phyloP scores from a whole-genome alignment of 2,888 invertebrate species.

The Macrosiphum euphorbiae region DNA sequence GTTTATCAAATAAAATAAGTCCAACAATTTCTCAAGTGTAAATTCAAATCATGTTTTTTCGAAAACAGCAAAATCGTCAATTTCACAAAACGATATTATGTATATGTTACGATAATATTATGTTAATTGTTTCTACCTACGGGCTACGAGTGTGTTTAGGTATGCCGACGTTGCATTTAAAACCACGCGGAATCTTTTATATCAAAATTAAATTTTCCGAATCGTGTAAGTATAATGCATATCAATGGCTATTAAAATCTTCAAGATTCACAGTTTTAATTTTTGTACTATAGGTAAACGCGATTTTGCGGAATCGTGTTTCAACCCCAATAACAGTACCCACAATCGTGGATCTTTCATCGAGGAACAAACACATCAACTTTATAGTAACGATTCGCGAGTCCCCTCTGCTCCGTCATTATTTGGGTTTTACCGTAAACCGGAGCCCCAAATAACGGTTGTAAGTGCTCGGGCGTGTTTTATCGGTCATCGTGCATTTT shows the following conservation, averaged over 20 bases:
- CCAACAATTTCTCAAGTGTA: too few species aligned
- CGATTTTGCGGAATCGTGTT: not conserved
- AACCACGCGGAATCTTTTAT: not conserved
- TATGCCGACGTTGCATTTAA: not conserved
- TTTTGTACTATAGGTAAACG: not conserved
- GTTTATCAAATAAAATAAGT: too few species aligned
- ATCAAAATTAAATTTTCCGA: not conserved
- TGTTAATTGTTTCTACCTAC: too few species aligned
- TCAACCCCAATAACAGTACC: not conserved
- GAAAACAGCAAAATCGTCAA: too few species aligned
- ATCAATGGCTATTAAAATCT: not conserved
- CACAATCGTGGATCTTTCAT: not conserved
- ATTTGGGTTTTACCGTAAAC: not conserved
- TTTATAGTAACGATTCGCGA: not conserved
- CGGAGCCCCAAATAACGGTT: slow-evolving; percentile 25
- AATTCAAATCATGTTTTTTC: too few species aligned
- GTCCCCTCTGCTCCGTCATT: not conserved
- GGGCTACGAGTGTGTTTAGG: too few species aligned
- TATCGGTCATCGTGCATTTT: slow-evolving; percentile 25
- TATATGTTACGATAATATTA: too few species aligned
- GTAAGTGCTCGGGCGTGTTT: slow-evolving; percentile 52
- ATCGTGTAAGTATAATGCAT: not conserved
- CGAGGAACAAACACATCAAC: not conserved
- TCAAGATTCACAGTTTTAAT: not conserved
- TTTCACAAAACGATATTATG: too few species aligned